A percentile compares a stretch with the other conserved stretches of the same genome.
Conservation (phyloP, 2,888 invertebrate species). For the Torymus auratus region DNA sequence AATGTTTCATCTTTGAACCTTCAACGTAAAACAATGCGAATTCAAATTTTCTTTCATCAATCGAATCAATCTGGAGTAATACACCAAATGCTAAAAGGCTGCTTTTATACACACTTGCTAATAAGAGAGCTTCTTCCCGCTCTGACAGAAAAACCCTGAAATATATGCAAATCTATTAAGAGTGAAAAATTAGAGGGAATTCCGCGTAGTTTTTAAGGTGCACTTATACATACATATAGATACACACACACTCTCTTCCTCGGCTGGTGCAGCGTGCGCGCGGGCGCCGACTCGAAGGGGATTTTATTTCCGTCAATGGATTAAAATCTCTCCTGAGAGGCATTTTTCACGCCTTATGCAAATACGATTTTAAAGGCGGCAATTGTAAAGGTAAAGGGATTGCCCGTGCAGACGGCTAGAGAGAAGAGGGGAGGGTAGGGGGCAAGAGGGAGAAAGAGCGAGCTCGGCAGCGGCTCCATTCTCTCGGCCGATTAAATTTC, state of each 20-base stretch:
- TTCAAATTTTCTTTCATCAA: too few relatives aligned
- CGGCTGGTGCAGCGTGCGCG: not conserved
- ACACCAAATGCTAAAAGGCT: too few relatives aligned
- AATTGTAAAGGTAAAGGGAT: slow-evolving; percentile 49
- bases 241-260: too few relatives aligned
- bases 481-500: slow-evolving; percentile 58
- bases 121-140: too few relatives aligned
- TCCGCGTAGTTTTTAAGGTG: slow-evolving; percentile 28
- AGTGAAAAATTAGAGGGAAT: slow-evolving; percentile 41
- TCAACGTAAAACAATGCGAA: too few relatives aligned
- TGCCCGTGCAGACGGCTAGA: slow-evolving; percentile 18
- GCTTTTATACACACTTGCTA: too few relatives aligned
- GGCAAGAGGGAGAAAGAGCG: not conserved
- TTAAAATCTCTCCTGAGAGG: slow-evolving; percentile 52
- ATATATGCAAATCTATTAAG: slow-evolving; percentile 44
- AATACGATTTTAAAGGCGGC: slow-evolving; percentile 53
- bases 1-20: too few relatives aligned
- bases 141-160: not conserved
- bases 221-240: too few relatives aligned
- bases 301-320: slow-evolving; percentile 51
- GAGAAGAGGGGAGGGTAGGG: not conserved
- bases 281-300: slow-evolving; percentile 13
- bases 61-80: too few relatives aligned
- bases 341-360: slow-evolving; percentile 57
- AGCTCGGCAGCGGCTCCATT: slow-evolving; percentile 37